Percentiles rank a stretch among this genome's conserved stretches.
Evolutionary conservation across 2,888 invertebrate species (phyloP).

Genomic region (Lapara coniferarum): DNA sequence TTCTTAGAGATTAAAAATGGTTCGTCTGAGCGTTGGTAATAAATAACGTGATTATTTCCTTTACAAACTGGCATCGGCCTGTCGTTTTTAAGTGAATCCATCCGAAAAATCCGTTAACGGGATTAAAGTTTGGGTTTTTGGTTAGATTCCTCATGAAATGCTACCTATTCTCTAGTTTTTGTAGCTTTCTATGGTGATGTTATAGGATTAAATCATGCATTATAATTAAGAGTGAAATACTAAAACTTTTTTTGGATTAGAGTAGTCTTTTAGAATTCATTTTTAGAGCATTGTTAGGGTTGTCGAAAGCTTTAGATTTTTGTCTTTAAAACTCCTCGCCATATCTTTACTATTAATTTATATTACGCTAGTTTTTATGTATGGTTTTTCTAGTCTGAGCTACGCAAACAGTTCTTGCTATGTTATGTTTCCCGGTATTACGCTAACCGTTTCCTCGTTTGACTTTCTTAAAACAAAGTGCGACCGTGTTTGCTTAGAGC

Average conservation of each 20-base stretch:
- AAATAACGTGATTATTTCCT: conserved; percentile 82
- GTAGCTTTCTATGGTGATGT: not conserved
- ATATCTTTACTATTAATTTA: no score
- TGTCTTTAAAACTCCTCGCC: no score
- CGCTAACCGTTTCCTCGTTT: conserved; percentile 30
- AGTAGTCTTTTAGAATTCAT: no score
- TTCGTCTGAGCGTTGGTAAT: conserved; percentile 69
- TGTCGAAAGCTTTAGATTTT: no score
- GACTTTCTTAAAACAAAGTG: conserved; percentile 31
- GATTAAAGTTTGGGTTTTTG: conserved; percentile 53
- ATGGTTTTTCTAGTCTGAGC: not conserved
- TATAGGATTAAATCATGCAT: not conserved
- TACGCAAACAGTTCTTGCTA: not conserved
- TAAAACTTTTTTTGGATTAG: no score
- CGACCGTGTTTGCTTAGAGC: not conserved
- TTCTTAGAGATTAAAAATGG: conserved; percentile 78
- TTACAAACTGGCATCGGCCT: conserved; percentile 66
- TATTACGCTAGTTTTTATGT: not conserved
- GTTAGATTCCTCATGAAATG: conserved; percentile 33
- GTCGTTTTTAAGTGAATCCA: conserved; percentile 62
- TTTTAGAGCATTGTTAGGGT: no score
- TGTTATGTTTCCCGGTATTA: conserved; percentile 41
- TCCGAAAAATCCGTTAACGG: conserved; percentile 66
- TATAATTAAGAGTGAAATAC: no score
- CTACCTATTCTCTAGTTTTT: conserved; percentile 7